Evolutionary conservation across 2,888 invertebrate species (phyloP), one percentile per base, ranked within the genome.

Genomic region (Oegoconia quadripuncta): DNA sequence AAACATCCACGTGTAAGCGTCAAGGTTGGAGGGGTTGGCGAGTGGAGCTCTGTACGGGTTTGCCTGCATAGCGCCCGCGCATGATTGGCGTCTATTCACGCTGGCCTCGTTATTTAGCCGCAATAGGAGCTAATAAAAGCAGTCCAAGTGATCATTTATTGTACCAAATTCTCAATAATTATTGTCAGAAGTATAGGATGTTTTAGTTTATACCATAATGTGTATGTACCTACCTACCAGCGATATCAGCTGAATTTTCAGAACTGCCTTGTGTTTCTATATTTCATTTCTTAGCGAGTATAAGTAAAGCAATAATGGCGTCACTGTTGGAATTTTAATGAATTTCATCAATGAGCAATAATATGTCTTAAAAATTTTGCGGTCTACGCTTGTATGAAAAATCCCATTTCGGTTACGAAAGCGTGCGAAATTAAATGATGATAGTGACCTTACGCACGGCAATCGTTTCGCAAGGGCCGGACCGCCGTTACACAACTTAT

Each of bases 341-440:
- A 13, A n/a, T 27, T 27, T n/a, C n/a, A n/a, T n/a, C n/a, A n/a
- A n/a, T n/a, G n/a, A n/a, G n/a, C n/a, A n/a, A n/a, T n/a, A n/a
- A n/a, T n/a, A n/a, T n/a, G n/a, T n/a, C n/a, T n/a, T n/a, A n/a
- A n/a, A n/a, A n/a, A n/a, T n/a, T n/a, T n/a, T n/a, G n/a, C n/a
- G n/a, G n/a, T 27, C 27, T 27, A 14, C 12, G 27, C 34, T 41
- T 37, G 37, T 23, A 16, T 26, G n/a, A n/a, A n/a, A n/a, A n/a
- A n/a, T n/a, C 22, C 37, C 25, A 37, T 37, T 37, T 34, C 33
- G 18, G 52, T 78, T 80, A 65, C 75, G 75, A 80, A 81, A 82
- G 71, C 76, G 77, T 76, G 78, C 75, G 72, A 78, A 82, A 80
- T 78, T 68, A 75, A 69, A 75, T 73, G 76, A 75, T 75, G 69